Conservation (phyloP, 2,113 vertebrate species). For the Callospermophilus lateralis region DNA sequence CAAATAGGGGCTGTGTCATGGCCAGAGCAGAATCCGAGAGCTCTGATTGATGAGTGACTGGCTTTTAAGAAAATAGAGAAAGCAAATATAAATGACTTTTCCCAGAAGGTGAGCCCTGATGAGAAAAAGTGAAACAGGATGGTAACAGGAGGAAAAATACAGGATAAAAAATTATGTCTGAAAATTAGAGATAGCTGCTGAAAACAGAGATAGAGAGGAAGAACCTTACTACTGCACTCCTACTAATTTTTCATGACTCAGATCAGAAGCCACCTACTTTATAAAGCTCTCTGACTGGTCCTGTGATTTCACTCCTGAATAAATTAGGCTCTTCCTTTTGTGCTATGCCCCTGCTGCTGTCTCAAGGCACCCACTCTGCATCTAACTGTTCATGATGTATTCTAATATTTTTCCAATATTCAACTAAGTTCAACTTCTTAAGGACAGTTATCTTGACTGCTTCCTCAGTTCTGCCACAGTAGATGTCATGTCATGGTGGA, state of each 20-base stretch:
- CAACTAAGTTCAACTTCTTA: neutral
- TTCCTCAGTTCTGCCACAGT: neutral
- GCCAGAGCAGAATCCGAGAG: neutral
- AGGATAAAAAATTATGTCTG: constrained; percentile 18
- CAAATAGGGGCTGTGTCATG: neutral
- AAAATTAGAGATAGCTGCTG: neutral
- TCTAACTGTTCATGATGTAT: neutral
- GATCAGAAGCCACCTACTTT: neutral
- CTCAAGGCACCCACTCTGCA: rapidly evolving
- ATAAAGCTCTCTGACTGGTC: neutral
- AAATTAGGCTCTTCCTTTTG: neutral
- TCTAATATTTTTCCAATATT: neutral
- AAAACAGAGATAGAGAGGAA: neutral
- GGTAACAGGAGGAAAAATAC: constrained; percentile 12
- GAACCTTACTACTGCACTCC: neutral
- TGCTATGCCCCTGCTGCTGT: neutral
- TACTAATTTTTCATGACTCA: neutral
- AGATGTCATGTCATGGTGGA: neutral
- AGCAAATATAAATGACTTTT: constrained; percentile 59
- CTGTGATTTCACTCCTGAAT: neutral
- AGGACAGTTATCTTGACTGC: neutral
- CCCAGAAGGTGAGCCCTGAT: constrained; percentile 6
- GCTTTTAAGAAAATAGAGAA: constrained; percentile 53
- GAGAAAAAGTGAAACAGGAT: constrained; percentile 20
- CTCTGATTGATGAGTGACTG: neutral